Conservation (phyloP, 1,140 invertebrate genomes). For the Mactra quadrangularis region DNA sequence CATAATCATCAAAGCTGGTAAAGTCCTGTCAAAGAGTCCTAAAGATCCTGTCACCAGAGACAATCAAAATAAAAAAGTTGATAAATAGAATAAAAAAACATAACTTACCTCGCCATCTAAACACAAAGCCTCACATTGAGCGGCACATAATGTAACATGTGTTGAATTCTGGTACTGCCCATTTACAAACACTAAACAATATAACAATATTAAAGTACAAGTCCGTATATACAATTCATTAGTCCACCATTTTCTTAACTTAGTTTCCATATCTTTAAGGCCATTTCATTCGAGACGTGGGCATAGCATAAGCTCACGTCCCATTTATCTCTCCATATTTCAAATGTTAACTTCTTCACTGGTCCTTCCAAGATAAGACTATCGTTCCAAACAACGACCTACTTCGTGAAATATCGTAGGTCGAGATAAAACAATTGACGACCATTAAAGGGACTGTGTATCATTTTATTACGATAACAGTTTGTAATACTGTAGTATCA, state of each 20-base stretch:
- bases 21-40: too few species aligned
- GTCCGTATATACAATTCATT: conserved; percentile 9
- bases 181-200: conserved; percentile 12
- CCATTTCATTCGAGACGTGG: conserved; percentile 6
- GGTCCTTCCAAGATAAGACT: conserved; percentile 11
- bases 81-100: too few species aligned
- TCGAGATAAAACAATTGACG: too few species aligned
- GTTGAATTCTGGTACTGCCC: conserved; percentile 7
- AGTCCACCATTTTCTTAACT: conserved; percentile 25
- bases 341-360: not conserved
- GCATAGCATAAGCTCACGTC: conserved; percentile 18
- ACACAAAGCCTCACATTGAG: conserved; percentile 39
- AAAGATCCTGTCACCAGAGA: too few species aligned
- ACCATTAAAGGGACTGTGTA: too few species aligned
- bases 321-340: conserved; percentile 16
- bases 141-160: conserved; percentile 7
- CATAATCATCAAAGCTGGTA: too few species aligned
- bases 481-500: too few species aligned
- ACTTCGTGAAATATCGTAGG: too few species aligned
- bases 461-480: too few species aligned
- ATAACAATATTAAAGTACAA: conserved; percentile 9
- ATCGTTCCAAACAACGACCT: not conserved
- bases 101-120: conserved; percentile 22
- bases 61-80: too few species aligned
- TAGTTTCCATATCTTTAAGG: conserved; percentile 40